These are phyloP conservation scores for Iguana delicatissima DNA, from an alignment of 2,797 vertebrate genomes.

Conservation along the genomic window DNA sequence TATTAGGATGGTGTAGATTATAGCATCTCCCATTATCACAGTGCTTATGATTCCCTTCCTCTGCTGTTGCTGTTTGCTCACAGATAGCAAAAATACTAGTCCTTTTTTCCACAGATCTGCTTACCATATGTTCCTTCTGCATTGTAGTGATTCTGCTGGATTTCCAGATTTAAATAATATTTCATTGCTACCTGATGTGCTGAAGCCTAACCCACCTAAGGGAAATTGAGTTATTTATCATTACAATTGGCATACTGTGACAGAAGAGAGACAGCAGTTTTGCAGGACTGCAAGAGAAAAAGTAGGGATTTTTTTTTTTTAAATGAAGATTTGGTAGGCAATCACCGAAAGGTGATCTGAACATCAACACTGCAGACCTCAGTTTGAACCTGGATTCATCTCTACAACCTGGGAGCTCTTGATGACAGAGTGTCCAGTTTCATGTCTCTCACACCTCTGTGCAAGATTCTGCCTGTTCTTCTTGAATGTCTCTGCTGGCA, in stretches of 20 bases:
- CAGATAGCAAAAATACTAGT: conserved; percentile 19
- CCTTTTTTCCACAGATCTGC: conserved; percentile 22
- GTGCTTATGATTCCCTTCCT: not conserved
- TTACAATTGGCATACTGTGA: conserved; percentile 33
- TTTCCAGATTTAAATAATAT: conserved; percentile 44
- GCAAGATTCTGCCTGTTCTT: not conserved
- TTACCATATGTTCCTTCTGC: conserved; percentile 26
- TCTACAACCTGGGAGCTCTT: not conserved
- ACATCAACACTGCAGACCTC: not conserved
- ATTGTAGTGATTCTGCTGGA: conserved; percentile 39
- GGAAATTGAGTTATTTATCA: not conserved
- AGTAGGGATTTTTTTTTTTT: conserved; percentile 33
- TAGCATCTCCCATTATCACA: not conserved
- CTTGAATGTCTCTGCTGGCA: not conserved
- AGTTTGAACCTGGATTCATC: not conserved
- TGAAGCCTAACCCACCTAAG: conserved; percentile 28
- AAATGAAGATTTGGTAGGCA: conserved; percentile 49
- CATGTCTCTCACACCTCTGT: not conserved
- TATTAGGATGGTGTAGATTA: not conserved
- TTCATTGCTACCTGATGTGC: conserved; percentile 51
- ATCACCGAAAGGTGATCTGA: conserved; percentile 21
- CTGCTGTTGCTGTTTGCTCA: not conserved
- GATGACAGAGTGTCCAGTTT: not conserved
- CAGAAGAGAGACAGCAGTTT: conserved; percentile 13
- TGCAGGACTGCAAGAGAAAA: conserved; percentile 33